These are phyloP conservation scores for Pachliopta kotzebuea DNA, from an alignment of 2,888 invertebrate genomes.

Conservation along the genomic window DNA sequence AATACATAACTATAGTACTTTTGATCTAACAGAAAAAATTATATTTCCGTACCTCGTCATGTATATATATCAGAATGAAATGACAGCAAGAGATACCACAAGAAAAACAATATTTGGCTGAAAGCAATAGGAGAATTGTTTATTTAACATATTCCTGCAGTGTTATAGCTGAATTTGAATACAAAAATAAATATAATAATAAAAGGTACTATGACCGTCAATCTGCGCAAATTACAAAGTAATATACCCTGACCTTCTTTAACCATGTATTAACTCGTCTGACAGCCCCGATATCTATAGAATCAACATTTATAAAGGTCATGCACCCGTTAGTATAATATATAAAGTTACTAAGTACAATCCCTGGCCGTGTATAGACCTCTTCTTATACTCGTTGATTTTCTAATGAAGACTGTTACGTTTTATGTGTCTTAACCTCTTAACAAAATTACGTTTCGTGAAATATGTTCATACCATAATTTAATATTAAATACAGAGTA, in stretches of 20 bases:
- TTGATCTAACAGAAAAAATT: no score
- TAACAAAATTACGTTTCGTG: no score
- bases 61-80: no score
- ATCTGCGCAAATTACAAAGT: constrained; percentile 27
- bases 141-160: neutral
- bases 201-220: constrained; percentile 11
- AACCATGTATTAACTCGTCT: constrained; percentile 38
- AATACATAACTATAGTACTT: no score
- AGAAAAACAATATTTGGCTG: no score
- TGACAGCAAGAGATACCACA: no score
- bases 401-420: neutral
- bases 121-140: neutral
- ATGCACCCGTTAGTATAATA: constrained; percentile 8
- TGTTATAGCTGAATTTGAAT: neutral
- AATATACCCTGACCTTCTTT: constrained; percentile 27
- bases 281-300: constrained; percentile 32
- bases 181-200: constrained; percentile 9
- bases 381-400: neutral
- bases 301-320: constrained; percentile 27
- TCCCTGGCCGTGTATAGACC: neutral
- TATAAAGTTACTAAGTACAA: neutral
- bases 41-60: no score
- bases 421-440: neutral
- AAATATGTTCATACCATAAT: no score
- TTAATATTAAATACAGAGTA: no score